Base-by-base conservation (phyloP, 30 jellyfish, hydroid and myxozoan species). In the Cassiopea xamachana region DNA sequence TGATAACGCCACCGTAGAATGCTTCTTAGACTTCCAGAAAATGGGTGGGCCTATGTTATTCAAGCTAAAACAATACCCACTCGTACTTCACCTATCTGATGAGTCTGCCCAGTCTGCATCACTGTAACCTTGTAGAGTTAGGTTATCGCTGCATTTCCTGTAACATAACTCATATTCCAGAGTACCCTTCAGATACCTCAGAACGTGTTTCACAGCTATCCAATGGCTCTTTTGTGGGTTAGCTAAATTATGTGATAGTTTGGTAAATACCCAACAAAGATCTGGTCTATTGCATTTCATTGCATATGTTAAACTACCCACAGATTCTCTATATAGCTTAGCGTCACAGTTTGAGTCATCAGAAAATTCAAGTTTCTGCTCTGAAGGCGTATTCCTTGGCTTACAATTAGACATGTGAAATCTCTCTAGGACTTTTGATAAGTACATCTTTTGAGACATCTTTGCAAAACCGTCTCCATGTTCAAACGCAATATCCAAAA, bases 101-200 rank as follows among this genome's bases (percentile, higher is more conserved):
- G 72, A 60, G 68, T 83, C 92, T 83, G 84, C 92, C 92, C 92
- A 83, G 45, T 81, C 90, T 17, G 90, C 90, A 81, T 81, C 81
- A 43, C 81, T 81, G 79, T 55, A 81, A 60, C 90, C 81, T 39
- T 10, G 64, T 61, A 82, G 69, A 19, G 64, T 46, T 4, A 59
- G 60, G 67, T 77, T 43, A 45, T 15, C 46, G 0, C 68, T 47
- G 51, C 69, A 60, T 27, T 87, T 87, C 75, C 55, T 74, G 73
- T 18, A 84, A 74, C 72, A 46, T 77, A 84, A 84, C 58, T 71
- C 92, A 46, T 67, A 74, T 39, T 84, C 74, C 75, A 84, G 90
- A 76, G 92, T 60, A 1, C 92, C 92, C 58, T 73, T 84, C 75
- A 84, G 14, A 78, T 84, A 84, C 86, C 92, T 69, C 64, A 69